Evolutionary conservation across 2,113 vertebrate genomes (phyloP).

Genomic region (Thalassarche chlororhynchos): DNA sequence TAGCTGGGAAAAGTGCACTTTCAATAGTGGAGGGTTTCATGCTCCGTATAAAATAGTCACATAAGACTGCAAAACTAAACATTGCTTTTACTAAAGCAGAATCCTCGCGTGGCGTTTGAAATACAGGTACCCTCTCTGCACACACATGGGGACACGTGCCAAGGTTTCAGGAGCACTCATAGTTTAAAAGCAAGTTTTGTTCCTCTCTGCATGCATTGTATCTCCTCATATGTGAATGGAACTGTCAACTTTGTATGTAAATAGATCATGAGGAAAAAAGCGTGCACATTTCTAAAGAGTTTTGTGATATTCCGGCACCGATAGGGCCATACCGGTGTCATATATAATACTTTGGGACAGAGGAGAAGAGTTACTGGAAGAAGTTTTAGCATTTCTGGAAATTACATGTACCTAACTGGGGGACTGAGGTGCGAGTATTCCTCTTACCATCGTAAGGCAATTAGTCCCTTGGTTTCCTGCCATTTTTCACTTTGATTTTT

Average conservation of each 20-base stretch:
- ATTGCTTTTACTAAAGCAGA: background rate
- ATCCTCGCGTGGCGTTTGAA: rapidly evolving
- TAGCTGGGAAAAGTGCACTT: background rate
- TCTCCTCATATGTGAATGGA: background rate
- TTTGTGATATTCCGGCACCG: background rate
- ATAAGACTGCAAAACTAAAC: background rate
- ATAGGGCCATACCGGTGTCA: background rate
- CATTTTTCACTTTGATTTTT: background rate
- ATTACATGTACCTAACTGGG: background rate
- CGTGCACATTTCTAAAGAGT: background rate
- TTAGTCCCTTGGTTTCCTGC: background rate
- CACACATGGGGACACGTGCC: rapidly evolving
- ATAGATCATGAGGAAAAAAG: background rate
- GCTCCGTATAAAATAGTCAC: background rate
- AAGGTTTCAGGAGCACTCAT: background rate
- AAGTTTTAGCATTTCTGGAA: background rate
- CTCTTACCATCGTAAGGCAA: background rate
- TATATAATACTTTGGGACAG: background rate
- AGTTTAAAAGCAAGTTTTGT: background rate
- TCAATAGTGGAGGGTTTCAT: background rate
- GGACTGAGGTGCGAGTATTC: background rate
- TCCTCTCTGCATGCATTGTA: rapidly evolving
- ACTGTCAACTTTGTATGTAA: background rate
- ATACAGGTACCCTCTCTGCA: background rate
- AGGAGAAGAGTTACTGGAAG: background rate